These are phyloP conservation scores for Sogatella furcifera DNA, from an alignment of 1,140 invertebrate genomes.

Conservation along the genomic window DNA sequence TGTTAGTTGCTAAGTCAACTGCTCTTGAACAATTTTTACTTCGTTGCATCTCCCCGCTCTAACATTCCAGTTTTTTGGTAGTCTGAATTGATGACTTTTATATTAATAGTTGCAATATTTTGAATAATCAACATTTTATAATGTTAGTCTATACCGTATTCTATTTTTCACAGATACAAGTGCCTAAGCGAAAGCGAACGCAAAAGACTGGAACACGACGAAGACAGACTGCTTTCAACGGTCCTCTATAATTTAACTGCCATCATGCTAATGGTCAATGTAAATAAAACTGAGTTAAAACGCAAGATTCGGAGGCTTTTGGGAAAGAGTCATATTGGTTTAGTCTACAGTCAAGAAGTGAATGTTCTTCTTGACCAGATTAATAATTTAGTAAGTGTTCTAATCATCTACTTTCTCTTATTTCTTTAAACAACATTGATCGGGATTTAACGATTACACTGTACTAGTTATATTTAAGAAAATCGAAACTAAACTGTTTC, in stretches of 20 bases:
- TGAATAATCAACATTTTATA: too few species aligned
- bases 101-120: too few species aligned
- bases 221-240: conserved; percentile 90
- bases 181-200: conserved; percentile 86
- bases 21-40: too few species aligned
- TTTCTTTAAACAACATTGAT: not conserved
- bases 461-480: too few species aligned
- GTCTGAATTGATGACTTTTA: too few species aligned
- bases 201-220: conserved; percentile 94
- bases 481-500: too few species aligned
- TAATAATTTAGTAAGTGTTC: conserved; percentile 70
- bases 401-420: not conserved
- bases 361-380: conserved; percentile 94
- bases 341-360: conserved; percentile 94
- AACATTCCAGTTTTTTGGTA: too few species aligned
- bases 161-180: conserved; percentile 55
- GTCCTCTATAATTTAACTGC: conserved; percentile 94
- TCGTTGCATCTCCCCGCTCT: too few species aligned
- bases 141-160: too few species aligned
- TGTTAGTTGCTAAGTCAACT: too few species aligned
- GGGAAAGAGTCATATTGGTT: conserved; percentile 96
- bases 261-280: conserved; percentile 90
- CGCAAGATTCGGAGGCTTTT: conserved; percentile 87
- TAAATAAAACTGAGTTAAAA: conserved; percentile 75
- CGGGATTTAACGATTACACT: too few species aligned